Conservation (phyloP, 2,888 invertebrate genomes). For the Thysanoteuthis rhombus region DNA sequence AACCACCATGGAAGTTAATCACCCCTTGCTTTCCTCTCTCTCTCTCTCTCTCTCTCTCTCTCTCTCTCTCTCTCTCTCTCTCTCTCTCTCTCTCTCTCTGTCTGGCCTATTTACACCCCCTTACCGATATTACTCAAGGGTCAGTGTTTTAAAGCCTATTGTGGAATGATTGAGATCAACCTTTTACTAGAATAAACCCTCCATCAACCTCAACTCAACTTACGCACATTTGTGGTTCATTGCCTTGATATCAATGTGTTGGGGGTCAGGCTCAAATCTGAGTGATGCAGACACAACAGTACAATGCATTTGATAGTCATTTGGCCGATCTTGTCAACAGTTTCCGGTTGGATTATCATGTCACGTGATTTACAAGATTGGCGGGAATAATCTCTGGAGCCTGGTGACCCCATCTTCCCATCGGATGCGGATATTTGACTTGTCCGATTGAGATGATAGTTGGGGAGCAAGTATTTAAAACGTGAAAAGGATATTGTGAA, state of each 20-base stretch:
- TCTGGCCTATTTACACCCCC: neutral
- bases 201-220: neutral
- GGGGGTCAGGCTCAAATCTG: neutral
- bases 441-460: neutral
- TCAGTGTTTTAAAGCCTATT: neutral
- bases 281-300: neutral
- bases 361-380: neutral
- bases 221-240: neutral
- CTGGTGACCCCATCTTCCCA: neutral
- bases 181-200: neutral
- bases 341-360: neutral
- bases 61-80: no score
- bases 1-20: neutral
- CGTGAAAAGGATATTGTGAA: neutral
- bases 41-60: no score
- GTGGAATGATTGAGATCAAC: neutral
- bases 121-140: neutral
- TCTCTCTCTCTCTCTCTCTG: no score
- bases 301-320: neutral
- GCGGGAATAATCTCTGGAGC: neutral
- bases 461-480: neutral
- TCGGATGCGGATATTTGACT: conserved; percentile 12
- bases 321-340: neutral
- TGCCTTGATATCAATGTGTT: neutral
- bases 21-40: neutral